Evolutionary conservation across 2,888 invertebrate species (phyloP), one percentile per base, ranked within the genome.

Genomic region (Nemoura dubitans): DNA sequence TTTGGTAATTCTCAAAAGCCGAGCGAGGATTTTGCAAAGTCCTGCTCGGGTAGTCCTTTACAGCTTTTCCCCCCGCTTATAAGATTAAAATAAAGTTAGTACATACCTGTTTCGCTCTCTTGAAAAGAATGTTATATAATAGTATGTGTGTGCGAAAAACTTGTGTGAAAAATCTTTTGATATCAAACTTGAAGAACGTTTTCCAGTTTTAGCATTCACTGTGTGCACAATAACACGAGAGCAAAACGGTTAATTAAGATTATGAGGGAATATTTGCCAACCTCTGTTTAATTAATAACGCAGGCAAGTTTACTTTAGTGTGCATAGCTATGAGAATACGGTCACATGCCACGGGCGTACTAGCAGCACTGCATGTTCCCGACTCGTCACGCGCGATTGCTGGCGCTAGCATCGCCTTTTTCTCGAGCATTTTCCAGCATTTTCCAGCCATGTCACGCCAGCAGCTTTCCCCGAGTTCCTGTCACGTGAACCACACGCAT

Each of bases 151-250:
- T 59, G 59, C 21, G 10, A 3, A 59, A 59, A 59, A 59, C 59
- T 59, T 59, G 59, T 59, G 59, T 59, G 59, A 59, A 59, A 36
- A 59, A 59, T 59, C 59, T 59, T 59, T 59, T 59, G 59, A 59
- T 59, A 59, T 59, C 59, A 59, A 59, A 59, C 59, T 7, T 59
- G 59, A 59, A 59, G 59, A 59, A 59, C 59, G 59, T 21, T 59
- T 59, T 59, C 16, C 59, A 59, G 59, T 59, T 59, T 21, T 59
- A 59, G 59, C 21, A 59, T 59, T 59, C 21, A 10, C 16, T 59
- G 21, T 59, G 59, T 59, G 59, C 59, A 59, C 59, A 59, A 59
- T 59, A 59, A 59, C 59, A 21, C 59, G 59, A 59, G 59, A 21
- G 59, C 59, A 59, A 59, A 59, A 59, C 59, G 59, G 59, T 21